Base-by-base conservation (phyloP, 2,888 invertebrate genomes). In the Diadromus collaris region DNA sequence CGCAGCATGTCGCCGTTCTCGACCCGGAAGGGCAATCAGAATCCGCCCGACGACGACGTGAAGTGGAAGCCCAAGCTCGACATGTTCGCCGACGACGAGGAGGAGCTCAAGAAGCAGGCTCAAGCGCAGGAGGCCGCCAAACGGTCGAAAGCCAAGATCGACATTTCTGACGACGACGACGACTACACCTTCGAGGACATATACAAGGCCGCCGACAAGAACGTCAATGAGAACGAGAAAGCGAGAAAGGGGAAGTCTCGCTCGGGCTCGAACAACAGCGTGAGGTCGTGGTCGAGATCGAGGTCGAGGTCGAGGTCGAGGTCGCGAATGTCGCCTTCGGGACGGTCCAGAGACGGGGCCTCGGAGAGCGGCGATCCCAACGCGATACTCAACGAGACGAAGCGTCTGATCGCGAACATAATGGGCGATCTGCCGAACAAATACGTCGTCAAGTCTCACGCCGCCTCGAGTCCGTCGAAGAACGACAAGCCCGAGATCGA, bases 161-260 rank as follows among this genome's bases (percentile, higher is more conserved):
- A 93, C 32, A 93, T 94, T 76, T 92, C 94, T 0, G 94, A 93
- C 68, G 95, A 95, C 76, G 96, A 95, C 76, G 96, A 95, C 76
- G 96, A 96, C 86, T 97, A 97, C 84, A 94, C 95, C n/a, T 96
- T 95, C 81, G 96, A 96, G 83, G 97, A 97, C 89, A 95, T 96
- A 56, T 95, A 95, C 84, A 94, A 95, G 88, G 95, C 95, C 0
- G 96, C 95, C 0, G 94, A 94, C 0, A 94, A 94, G 85, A 96
- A 95, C 87, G 94, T 96, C 0, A 94, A 93, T 82, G 94, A 94
- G 78, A 93, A 93, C 48, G 92, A 93, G 16, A 93, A 93, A 85
- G 93, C 93, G 80, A 93, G 94, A 89, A 92, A 93, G 86, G 92
- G 93, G 71, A 84, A 84, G 0, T 86, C 84, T 1, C 85, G 85